A percentile compares a stretch with the other conserved stretches of the same genome.
Evolutionary conservation across 37 sponge, comb jelly and placozoan genomes (phyloP).

Genomic region (Tethya wilhelma): DNA sequence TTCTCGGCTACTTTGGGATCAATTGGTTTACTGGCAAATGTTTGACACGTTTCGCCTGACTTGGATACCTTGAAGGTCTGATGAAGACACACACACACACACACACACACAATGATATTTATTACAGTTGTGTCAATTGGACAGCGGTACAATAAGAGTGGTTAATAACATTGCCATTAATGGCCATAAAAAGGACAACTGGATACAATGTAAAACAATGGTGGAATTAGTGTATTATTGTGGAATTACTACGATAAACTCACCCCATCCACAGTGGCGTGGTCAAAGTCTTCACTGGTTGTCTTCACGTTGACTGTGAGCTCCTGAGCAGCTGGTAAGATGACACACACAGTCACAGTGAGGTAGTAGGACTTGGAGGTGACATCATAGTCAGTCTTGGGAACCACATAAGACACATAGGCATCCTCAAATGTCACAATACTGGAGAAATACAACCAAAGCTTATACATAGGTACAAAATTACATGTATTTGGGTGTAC

Average conservation of each 20-base stretch:
- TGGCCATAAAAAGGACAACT: too few species aligned
- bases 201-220: too few species aligned
- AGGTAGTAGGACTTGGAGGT: conserved; percentile 24
- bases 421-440: conserved; percentile 14
- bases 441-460: too few species aligned
- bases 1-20: conserved; percentile 8
- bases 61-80: conserved; percentile 10
- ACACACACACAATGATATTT: too few species aligned
- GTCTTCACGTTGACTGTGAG: neutral
- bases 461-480: too few species aligned
- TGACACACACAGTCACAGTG: conserved; percentile 40
- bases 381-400: conserved; percentile 44
- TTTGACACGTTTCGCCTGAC: conserved; percentile 24
- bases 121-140: too few species aligned
- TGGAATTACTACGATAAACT: too few species aligned
- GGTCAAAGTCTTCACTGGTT: neutral
- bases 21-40: neutral
- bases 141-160: too few species aligned
- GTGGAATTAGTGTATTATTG: too few species aligned
- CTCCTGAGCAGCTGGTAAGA: neutral
- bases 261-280: conserved; percentile 22
- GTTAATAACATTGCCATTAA: too few species aligned
- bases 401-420: conserved; percentile 47
- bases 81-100: too few species aligned
- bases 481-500: too few species aligned